A percentile compares a stretch with the other conserved stretches of the same genome.
Conservation (phyloP, 2,113 vertebrate genomes). For the Lepus timidus region DNA sequence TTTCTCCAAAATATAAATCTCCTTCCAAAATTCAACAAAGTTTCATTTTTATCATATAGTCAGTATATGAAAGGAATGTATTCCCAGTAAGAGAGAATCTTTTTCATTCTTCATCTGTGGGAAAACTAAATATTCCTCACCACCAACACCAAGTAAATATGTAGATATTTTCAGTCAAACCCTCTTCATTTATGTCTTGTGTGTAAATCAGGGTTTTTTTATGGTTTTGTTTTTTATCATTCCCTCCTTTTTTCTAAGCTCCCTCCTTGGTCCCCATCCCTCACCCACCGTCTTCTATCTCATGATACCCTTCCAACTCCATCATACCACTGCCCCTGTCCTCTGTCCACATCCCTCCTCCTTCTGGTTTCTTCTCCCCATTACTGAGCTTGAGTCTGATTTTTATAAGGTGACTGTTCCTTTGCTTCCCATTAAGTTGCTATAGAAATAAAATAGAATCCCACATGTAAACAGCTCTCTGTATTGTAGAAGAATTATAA, state of each 20-base stretch:
- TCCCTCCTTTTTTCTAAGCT: not conserved
- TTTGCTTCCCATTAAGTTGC: conserved; percentile 21
- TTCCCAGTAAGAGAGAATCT: not conserved
- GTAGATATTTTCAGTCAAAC: not conserved
- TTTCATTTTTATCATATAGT: not conserved
- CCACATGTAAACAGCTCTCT: not conserved
- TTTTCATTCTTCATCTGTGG: not conserved
- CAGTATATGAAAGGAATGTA: not conserved
- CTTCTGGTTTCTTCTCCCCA: not conserved
- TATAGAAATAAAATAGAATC: conserved; percentile 41
- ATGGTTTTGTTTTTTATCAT: not conserved
- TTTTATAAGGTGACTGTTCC: not conserved
- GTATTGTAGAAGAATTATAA: not conserved
- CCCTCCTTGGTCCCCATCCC: not conserved
- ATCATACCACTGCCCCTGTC: not conserved
- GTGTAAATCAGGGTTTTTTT: not conserved
- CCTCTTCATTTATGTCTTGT: not conserved
- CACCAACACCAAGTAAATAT: not conserved
- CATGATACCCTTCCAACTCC: not conserved
- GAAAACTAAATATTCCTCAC: not conserved
- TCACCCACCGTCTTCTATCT: not conserved
- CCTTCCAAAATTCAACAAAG: not conserved
- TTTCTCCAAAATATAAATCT: conserved; percentile 11
- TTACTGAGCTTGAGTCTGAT: conserved; percentile 47
- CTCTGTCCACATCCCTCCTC: not conserved